These are phyloP conservation scores for Neomicropteryx cornuta DNA, from an alignment of 1,140 invertebrate genomes.

Conservation along the genomic window DNA sequence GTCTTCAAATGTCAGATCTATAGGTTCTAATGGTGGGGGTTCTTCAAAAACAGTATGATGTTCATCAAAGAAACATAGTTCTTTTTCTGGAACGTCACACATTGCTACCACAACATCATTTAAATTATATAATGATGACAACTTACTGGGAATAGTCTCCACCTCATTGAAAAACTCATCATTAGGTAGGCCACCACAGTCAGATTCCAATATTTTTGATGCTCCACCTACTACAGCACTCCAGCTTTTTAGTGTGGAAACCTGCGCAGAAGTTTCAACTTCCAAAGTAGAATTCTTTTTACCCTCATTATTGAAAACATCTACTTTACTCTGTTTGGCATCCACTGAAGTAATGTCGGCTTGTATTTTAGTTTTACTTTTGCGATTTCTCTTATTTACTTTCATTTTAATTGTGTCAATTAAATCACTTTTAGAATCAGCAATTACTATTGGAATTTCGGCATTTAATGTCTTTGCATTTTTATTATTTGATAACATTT, in stretches of 20 bases:
- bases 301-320: too few relatives aligned
- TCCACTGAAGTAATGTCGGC: too few relatives aligned
- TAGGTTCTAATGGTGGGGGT: constrained; percentile 29
- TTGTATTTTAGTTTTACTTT: too few relatives aligned
- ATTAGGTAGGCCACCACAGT: not conserved
- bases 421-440: too few relatives aligned
- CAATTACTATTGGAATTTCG: too few relatives aligned
- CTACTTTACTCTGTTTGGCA: too few relatives aligned
- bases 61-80: constrained; percentile 35
- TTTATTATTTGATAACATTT: constrained; percentile 26
- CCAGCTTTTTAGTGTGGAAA: too few relatives aligned
- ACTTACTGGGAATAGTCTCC: constrained; percentile 16
- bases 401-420: too few relatives aligned
- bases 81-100: constrained; percentile 28
- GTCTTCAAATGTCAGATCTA: constrained; percentile 34
- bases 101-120: constrained; percentile 36
- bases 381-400: too few relatives aligned
- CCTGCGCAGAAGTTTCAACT: too few relatives aligned
- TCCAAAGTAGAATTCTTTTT: too few relatives aligned
- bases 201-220: constrained; percentile 2
- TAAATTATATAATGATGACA: constrained; percentile 31
- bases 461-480: too few relatives aligned
- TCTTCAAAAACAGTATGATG: constrained; percentile 29
- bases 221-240: constrained; percentile 1
- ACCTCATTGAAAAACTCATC: not conserved